Conservation (phyloP, 2,797 vertebrate genomes). For the Sebastes melanostomus region DNA sequence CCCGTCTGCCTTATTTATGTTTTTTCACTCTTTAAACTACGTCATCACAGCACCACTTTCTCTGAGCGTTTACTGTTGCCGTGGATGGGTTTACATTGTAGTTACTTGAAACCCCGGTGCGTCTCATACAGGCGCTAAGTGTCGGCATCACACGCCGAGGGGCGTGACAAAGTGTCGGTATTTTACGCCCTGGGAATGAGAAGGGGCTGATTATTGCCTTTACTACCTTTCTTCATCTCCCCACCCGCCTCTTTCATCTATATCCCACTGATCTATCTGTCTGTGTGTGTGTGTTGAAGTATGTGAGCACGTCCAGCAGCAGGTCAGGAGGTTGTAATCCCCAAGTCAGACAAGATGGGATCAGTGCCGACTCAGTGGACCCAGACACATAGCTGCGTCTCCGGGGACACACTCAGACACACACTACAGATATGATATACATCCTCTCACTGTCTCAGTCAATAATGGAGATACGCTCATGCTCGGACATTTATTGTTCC, state of each 20-base stretch:
- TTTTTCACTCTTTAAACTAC: no score
- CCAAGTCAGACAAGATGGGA: slow-evolving; percentile 65
- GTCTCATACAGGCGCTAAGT: no score
- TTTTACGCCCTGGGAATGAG: no score
- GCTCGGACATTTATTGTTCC: slow-evolving; percentile 53
- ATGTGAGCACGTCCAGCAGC: slow-evolving; percentile 12
- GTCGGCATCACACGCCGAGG: no score
- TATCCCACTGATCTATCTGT: neutral
- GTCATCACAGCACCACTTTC: no score
- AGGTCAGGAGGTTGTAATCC: slow-evolving; percentile 65
- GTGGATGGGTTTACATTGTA: no score
- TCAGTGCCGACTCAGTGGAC: slow-evolving; percentile 61
- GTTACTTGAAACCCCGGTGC: no score
- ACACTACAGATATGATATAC: slow-evolving; percentile 43
- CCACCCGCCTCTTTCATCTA: neutral
- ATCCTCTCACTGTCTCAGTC: slow-evolving; percentile 44
- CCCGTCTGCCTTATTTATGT: no score
- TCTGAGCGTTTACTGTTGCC: no score
- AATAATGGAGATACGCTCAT: slow-evolving; percentile 48
- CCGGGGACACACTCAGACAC: slow-evolving; percentile 7
- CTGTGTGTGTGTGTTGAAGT: slow-evolving; percentile 11
- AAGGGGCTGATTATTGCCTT: neutral
- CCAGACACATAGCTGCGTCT: slow-evolving; percentile 42
- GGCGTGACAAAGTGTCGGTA: no score
- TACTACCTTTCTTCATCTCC: neutral